These are phyloP conservation scores for Eristalis arbustorum DNA, from an alignment of 2,888 invertebrate species.

Conservation along the genomic window DNA sequence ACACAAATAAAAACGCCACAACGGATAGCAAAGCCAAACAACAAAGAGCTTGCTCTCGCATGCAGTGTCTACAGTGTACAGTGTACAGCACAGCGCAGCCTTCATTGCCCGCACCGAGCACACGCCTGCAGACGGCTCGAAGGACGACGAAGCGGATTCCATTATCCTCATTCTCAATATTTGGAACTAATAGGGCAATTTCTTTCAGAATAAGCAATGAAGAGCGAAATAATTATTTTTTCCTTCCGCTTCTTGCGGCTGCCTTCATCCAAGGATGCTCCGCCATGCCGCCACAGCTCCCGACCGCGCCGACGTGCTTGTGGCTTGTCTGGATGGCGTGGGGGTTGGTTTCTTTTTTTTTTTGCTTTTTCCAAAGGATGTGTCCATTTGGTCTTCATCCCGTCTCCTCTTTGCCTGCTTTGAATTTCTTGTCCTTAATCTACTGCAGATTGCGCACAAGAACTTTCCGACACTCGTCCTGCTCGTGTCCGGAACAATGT, in stretches of 20 bases:
- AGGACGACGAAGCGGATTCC: conserved; percentile 18
- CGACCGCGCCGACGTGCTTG: not conserved
- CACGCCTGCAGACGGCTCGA: not conserved
- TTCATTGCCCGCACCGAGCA: not conserved
- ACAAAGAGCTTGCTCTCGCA: conserved; percentile 5
- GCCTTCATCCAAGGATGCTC: not conserved
- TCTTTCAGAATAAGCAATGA: conserved; percentile 58
- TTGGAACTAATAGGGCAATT: conserved; percentile 60
- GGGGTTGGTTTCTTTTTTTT: conserved; percentile 6
- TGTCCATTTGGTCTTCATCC: too few relatives aligned
- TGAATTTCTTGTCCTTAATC: conserved; percentile 17
- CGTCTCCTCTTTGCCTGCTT: not conserved
- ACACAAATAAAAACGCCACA: conserved; percentile 7
- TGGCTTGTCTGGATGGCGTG: not conserved
- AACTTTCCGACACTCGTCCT: not conserved
- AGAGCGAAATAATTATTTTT: conserved; percentile 47
- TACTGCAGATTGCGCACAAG: conserved; percentile 20
- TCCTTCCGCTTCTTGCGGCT: not conserved
- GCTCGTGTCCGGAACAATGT: conserved; percentile 11
- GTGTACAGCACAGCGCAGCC: not conserved
- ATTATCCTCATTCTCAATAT: conserved; percentile 58
- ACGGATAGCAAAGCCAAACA: conserved; percentile 7
- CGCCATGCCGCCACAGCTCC: too few relatives aligned
- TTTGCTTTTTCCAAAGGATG: not conserved
- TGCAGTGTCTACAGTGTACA: not conserved